Evolutionary conservation across 2,113 vertebrate species (phyloP).

Genomic region (Cyphomyrus discorhynchus): DNA sequence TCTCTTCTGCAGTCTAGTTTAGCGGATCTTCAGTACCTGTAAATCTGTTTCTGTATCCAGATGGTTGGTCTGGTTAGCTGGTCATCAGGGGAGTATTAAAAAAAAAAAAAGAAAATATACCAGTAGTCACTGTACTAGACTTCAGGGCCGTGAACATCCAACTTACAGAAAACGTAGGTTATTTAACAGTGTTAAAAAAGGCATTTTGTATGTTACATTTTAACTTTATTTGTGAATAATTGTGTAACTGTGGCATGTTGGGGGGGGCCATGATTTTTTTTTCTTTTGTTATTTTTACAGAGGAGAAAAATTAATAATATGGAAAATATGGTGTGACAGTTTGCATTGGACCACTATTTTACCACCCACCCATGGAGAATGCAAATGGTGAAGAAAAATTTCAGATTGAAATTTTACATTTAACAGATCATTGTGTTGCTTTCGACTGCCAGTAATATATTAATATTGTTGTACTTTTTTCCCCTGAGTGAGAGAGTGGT

Average conservation of each 20-base stretch:
- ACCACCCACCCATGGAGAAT: constrained; percentile 64
- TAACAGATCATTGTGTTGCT: constrained; percentile 76
- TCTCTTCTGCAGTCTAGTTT: constrained; percentile 62
- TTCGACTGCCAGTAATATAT: constrained; percentile 83
- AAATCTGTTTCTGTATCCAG: constrained; percentile 55
- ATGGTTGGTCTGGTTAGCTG: constrained; percentile 59
- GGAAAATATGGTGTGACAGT: constrained; percentile 64
- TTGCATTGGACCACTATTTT: constrained; percentile 72
- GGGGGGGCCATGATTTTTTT: constrained; percentile 53
- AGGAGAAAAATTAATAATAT: constrained; percentile 36
- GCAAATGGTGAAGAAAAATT: constrained; percentile 59
- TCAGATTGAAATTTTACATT: constrained; percentile 66
- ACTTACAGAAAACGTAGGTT: constrained; percentile 66
- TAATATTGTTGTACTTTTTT: constrained; percentile 84
- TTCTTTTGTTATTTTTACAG: constrained; percentile 58
- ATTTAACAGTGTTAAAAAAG: constrained; percentile 93
- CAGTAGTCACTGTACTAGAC: constrained; percentile 66
- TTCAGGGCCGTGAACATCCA: constrained; percentile 64
- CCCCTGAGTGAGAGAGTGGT: constrained; percentile 73
- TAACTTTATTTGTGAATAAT: constrained; percentile 85
- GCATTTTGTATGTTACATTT: constrained; percentile 81
- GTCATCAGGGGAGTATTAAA: constrained; percentile 34
- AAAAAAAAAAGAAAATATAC: constrained; percentile 17
- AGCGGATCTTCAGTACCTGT: constrained; percentile 72
- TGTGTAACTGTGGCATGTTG: constrained; percentile 86